Conservation (phyloP, 2,797 vertebrate genomes). For the Gymnothorax javanicus region DNA sequence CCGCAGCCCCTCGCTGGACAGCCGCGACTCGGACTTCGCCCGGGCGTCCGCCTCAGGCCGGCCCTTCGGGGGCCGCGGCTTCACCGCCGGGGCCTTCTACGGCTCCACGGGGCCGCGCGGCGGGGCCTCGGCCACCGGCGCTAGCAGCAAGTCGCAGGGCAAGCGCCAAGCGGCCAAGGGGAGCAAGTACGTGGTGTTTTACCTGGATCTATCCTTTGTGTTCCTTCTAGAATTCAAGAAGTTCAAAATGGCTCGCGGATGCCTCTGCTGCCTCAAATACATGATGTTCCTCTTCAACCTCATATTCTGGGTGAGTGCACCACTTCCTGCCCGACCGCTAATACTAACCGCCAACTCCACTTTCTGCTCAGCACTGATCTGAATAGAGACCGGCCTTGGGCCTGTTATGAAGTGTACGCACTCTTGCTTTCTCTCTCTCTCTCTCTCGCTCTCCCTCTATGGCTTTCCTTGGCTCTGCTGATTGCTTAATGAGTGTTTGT, state of each 20-base stretch:
- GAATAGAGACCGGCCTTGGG: background rate
- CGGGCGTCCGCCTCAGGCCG: conserved; percentile 76
- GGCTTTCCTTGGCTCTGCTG: background rate
- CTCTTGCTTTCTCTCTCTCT: background rate
- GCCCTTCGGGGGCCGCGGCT: conserved; percentile 77
- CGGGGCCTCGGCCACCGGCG: conserved; percentile 53
- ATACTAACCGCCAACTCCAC: no score
- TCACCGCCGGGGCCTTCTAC: conserved; percentile 83
- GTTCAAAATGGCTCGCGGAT: conserved; percentile 95
- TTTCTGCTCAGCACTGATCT: no score
- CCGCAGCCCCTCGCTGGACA: conserved; percentile 85
- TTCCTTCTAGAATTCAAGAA: conserved; percentile 83
- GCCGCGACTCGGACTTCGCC: conserved; percentile 79
- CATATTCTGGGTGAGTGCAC: conserved; percentile 91
- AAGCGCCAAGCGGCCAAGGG: conserved; percentile 73
- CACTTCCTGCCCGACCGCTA: no score
- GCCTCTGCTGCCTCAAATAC: conserved; percentile 98
- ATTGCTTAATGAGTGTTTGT: background rate
- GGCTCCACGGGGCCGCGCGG: conserved; percentile 73
- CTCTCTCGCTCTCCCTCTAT: background rate
- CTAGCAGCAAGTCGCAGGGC: conserved; percentile 56
- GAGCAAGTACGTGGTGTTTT: conserved; percentile 87
- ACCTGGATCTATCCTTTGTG: conserved; percentile 86
- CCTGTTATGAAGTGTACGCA: background rate
- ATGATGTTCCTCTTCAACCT: conserved; percentile 99